Percentiles rank a stretch among this genome's conserved stretches.
Conservation (phyloP, 2,797 vertebrate species). For the Menidia menidia region DNA sequence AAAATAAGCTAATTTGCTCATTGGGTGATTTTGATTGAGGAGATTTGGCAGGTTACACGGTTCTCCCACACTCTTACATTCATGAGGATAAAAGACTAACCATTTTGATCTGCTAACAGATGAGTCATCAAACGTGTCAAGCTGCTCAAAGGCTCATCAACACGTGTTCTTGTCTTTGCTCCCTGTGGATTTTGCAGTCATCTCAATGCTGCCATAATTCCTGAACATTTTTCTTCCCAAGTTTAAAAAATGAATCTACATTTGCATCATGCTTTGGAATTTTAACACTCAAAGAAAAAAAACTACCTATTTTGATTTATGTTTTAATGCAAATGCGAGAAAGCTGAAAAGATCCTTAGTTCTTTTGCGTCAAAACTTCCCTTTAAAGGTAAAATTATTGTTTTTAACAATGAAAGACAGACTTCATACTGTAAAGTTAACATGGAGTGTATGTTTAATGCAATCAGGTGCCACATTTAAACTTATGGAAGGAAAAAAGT, state of each 20-base stretch:
- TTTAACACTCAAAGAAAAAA: slow-evolving; percentile 14
- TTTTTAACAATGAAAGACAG: slow-evolving; percentile 19
- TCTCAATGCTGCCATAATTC: slow-evolving; percentile 17
- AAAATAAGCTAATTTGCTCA: slow-evolving; percentile 52
- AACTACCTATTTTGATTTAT: neutral
- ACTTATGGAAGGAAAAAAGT: slow-evolving; percentile 19
- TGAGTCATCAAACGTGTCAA: slow-evolving; percentile 44
- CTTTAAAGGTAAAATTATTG: slow-evolving; percentile 2
- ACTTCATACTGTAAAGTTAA: neutral
- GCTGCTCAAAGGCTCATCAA: slow-evolving; percentile 34
- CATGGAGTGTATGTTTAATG: neutral
- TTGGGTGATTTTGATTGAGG: slow-evolving; percentile 49
- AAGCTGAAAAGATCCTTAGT: too few relatives aligned
- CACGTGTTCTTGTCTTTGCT: slow-evolving; percentile 21
- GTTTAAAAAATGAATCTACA: slow-evolving; percentile 36
- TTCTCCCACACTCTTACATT: slow-evolving; percentile 9
- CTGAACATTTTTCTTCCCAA: slow-evolving; percentile 23
- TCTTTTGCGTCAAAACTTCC: neutral
- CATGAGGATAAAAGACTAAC: slow-evolving; percentile 15
- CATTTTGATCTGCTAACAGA: slow-evolving; percentile 35
- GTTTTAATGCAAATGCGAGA: too few relatives aligned
- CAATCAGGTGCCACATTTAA: slow-evolving; percentile 21
- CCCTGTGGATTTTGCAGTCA: slow-evolving; percentile 35
- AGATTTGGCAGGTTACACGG: slow-evolving; percentile 45
- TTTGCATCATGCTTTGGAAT: slow-evolving; percentile 33